Percentiles rank a stretch among this genome's conserved stretches.
Conservation (phyloP, 2,797 vertebrate genomes). For the Acanthurus tractus region DNA sequence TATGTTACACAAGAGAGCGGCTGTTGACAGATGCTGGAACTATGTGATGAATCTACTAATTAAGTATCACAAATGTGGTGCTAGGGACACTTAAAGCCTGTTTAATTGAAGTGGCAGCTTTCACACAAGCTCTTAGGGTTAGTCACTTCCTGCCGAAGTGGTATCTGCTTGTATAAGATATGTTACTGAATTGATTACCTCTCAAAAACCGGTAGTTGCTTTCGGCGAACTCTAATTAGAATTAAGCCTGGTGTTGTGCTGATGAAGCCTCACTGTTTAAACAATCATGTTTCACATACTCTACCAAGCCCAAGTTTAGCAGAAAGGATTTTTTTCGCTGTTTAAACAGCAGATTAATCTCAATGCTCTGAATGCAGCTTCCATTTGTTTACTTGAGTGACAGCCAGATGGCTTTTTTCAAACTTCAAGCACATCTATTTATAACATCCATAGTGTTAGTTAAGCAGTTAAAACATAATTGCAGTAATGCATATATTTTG, state of each 20-base stretch:
- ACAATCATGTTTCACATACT: background rate
- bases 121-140: background rate
- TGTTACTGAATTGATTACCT: background rate
- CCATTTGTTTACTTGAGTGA: too few relatives aligned
- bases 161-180: background rate
- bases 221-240: background rate
- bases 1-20: background rate
- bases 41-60: background rate
- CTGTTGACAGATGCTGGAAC: too few relatives aligned
- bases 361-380: background rate
- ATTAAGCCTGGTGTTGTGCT: background rate
- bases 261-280: too few relatives aligned
- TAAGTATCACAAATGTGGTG: background rate
- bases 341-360: too few relatives aligned
- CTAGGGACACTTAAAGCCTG: background rate
- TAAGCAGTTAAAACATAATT: too few relatives aligned
- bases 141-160: background rate
- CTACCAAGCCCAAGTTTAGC: too few relatives aligned
- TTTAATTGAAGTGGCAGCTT: background rate
- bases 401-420: too few relatives aligned
- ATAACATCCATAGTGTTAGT: too few relatives aligned
- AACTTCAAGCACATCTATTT: too few relatives aligned
- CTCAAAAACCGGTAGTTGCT: background rate
- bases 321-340: too few relatives aligned
- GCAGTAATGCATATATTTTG: too few relatives aligned